Percentiles rank a stretch among this genome's conserved stretches.
Conservation (phyloP, 2,888 invertebrate species). For the Dryobota labecula region DNA sequence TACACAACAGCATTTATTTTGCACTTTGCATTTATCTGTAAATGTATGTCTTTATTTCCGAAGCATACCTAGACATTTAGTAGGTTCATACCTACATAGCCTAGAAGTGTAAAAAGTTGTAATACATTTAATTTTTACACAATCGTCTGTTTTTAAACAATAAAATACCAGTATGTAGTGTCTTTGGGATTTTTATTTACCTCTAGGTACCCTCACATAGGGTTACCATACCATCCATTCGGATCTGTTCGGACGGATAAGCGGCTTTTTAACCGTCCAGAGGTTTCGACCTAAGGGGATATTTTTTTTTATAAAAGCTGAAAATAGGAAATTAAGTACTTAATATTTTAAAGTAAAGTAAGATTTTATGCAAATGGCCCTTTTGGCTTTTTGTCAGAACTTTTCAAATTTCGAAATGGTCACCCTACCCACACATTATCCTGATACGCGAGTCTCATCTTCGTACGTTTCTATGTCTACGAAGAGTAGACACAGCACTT, state of each 20-base stretch:
- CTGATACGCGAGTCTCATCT: no score
- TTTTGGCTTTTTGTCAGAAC: no score
- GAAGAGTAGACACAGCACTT: no score
- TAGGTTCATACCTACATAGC: background rate
- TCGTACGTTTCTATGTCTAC: no score
- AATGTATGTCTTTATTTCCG: constrained; percentile 7
- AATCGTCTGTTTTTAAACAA: constrained; percentile 31
- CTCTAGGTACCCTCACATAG: background rate
- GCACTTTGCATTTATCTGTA: constrained; percentile 20
- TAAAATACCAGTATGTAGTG: constrained; percentile 46
- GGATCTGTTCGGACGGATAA: background rate
- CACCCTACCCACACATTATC: no score
- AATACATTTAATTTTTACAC: constrained; percentile 27
- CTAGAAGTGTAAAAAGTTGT: constrained; percentile 19
- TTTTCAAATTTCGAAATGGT: no score
- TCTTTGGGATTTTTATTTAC: constrained; percentile 35
- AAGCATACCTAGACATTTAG: constrained; percentile 3
- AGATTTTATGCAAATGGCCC: no score
- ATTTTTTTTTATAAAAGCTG: no score
- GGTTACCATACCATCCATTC: background rate
- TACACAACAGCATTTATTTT: constrained; percentile 44
- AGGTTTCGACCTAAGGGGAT: background rate
- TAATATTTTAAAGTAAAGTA: no score
- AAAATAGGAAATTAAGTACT: no score
- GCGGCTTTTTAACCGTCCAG: background rate